Evolutionary conservation across 2,797 vertebrate genomes (phyloP).

Genomic region (Dryobates pubescens): DNA sequence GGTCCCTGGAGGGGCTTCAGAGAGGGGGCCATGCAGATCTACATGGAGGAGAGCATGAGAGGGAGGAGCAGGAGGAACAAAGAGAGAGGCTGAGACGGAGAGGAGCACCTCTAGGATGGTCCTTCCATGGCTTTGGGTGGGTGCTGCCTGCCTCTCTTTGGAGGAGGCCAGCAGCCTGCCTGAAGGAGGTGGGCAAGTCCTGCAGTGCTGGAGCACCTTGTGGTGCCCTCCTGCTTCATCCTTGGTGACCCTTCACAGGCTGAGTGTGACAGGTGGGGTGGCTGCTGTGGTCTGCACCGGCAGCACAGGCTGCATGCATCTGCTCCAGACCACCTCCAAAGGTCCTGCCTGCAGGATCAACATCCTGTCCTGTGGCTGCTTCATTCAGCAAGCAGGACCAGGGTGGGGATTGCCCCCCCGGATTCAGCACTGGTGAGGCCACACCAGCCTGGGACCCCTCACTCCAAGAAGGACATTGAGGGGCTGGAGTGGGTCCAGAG

Average conservation of each 20-base stretch:
- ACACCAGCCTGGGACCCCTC: too few species aligned
- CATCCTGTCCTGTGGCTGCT: neutral
- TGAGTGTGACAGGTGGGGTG: neutral
- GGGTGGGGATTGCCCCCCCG: too few species aligned
- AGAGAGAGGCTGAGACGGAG: neutral
- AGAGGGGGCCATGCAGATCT: neutral
- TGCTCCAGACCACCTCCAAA: neutral
- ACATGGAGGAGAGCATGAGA: neutral
- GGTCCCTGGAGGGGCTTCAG: neutral
- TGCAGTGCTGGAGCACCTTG: neutral
- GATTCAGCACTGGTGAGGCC: too few species aligned
- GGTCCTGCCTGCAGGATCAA: neutral
- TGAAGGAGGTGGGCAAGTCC: accelerated
- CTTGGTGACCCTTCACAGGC: accelerated
- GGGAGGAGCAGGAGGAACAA: neutral
- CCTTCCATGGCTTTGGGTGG: neutral
- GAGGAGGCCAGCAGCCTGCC: neutral
- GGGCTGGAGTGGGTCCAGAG: too few species aligned
- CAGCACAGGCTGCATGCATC: neutral
- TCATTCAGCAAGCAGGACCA: too few species aligned
- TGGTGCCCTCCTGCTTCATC: neutral
- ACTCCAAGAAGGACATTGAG: too few species aligned
- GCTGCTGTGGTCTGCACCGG: neutral
- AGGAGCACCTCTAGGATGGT: accelerated
- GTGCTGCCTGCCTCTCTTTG: too few species aligned